Base-by-base conservation (phyloP, 2,797 vertebrate genomes). In the Rhinophrynus dorsalis region DNA sequence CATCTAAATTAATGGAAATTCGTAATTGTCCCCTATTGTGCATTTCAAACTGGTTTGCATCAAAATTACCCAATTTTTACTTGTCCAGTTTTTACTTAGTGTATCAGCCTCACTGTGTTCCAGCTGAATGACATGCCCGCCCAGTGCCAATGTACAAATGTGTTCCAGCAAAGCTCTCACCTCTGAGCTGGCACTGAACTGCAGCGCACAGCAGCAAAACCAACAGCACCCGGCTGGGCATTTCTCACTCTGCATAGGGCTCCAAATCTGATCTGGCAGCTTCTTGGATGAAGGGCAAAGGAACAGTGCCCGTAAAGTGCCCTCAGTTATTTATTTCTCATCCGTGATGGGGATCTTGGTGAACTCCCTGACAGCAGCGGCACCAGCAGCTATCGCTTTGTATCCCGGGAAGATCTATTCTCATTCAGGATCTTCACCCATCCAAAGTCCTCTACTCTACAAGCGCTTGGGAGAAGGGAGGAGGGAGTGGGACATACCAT, bases 101-200 rank as follows among this genome's bases (percentile, higher is more conserved):
- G n/a, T n/a, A n/a, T n/a, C n/a, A n/a, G n/a, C n/a, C n/a, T n/a
- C n/a, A n/a, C n/a, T n/a, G n/a, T n/a, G n/a, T n/a, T n/a, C n/a
- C n/a, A n/a, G n/a, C n/a, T n/a, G n/a, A n/a, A n/a, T n/a, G n/a
- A n/a, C n/a, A n/a, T n/a, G n/a, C n/a, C n/a, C n/a, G n/a, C n/a
- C n/a, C n/a, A n/a, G n/a, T n/a, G n/a, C n/a, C n/a, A n/a, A n/a
- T n/a, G n/a, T n/a, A n/a, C n/a, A n/a, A n/a, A n/a, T n/a, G n/a
- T n/a, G n/a, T n/a, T n/a, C n/a, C n/a, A n/a, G n/a, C n/a, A n/a
- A n/a, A n/a, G n/a, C n/a, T 42, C 74, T 76, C 58, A 76, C 74
- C 74, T 76, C 74, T 67, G 23, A 72, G 74, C 57, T 76, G 57
- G 40, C 68, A 68, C 33, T 51, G 51, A 3, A 27, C 58, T 13